phyloP scores from a whole-genome alignment of 1,140 invertebrate genomes.

The Neodiprion lecontei region DNA sequence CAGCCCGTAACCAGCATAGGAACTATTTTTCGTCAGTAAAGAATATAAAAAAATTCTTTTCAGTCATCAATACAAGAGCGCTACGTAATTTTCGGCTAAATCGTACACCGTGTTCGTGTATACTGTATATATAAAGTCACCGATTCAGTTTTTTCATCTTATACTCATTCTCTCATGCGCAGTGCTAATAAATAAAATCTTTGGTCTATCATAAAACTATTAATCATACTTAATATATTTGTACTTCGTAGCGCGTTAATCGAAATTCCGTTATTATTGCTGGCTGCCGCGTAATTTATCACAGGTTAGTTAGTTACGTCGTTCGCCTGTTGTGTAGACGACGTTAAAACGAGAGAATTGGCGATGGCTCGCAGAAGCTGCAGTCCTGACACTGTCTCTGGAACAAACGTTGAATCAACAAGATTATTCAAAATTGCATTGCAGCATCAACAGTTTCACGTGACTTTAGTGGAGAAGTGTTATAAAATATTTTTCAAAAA shows the following conservation, averaged over 20 bases:
- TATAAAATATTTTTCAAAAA: too few relatives aligned
- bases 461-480: too few relatives aligned
- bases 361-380: conserved; percentile 32
- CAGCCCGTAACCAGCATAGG: conserved; percentile 12
- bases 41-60: background rate
- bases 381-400: conserved; percentile 37
- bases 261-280: conserved; percentile 8
- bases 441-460: too few relatives aligned
- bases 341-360: conserved; percentile 11
- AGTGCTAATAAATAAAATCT: background rate
- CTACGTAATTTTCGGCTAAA: background rate
- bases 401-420: background rate
- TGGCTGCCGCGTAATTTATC: conserved; percentile 37
- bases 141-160: background rate
- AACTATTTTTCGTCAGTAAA: background rate
- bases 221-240: background rate
- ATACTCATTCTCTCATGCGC: background rate
- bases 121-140: too few relatives aligned
- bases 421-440: too few relatives aligned
- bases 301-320: conserved; percentile 7
- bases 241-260: conserved; percentile 1
- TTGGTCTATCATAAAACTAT: background rate
- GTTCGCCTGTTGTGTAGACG: background rate
- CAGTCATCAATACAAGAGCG: background rate
- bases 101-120: too few relatives aligned